Percentiles rank a stretch among this genome's conserved stretches.
Evolutionary conservation across 2,113 vertebrate genomes (phyloP).

Genomic region (Callocephalon fimbriatum): DNA sequence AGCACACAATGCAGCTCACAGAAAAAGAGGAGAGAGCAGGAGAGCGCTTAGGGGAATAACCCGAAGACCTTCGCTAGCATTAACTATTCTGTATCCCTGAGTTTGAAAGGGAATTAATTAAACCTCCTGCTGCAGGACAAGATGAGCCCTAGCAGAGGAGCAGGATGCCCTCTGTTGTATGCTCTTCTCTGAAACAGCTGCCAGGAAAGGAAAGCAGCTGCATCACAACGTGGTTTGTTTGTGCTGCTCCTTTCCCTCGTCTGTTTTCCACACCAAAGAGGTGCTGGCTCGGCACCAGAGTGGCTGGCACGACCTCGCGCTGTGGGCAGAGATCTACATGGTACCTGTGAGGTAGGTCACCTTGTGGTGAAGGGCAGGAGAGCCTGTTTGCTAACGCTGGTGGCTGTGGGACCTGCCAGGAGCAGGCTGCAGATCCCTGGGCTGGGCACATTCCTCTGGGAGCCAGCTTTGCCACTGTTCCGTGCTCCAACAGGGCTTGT

Average conservation of each 20-base stretch:
- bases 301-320: accelerated
- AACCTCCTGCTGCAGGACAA: neutral
- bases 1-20: neutral
- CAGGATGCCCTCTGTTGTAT: neutral
- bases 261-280: neutral
- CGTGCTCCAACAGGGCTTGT: accelerated
- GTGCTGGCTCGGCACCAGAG: accelerated
- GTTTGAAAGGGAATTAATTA: slow-evolving; percentile 38
- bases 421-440: neutral
- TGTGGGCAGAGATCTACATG: accelerated
- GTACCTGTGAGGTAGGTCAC: accelerated
- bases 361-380: neutral
- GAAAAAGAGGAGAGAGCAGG: neutral
- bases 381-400: neutral
- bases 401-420: neutral
- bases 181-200: neutral
- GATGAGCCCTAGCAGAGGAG: neutral
- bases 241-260: neutral
- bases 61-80: neutral
- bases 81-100: slow-evolving; percentile 1
- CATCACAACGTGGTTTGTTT: neutral
- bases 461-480: neutral
- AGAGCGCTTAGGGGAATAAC: neutral
- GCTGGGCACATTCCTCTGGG: accelerated
- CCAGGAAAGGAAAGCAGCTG: neutral